Percentiles rank a stretch among this genome's conserved stretches.
These are phyloP conservation scores for Poecilia wingei DNA, from an alignment of 2,797 vertebrate species.

Conservation along the genomic window DNA sequence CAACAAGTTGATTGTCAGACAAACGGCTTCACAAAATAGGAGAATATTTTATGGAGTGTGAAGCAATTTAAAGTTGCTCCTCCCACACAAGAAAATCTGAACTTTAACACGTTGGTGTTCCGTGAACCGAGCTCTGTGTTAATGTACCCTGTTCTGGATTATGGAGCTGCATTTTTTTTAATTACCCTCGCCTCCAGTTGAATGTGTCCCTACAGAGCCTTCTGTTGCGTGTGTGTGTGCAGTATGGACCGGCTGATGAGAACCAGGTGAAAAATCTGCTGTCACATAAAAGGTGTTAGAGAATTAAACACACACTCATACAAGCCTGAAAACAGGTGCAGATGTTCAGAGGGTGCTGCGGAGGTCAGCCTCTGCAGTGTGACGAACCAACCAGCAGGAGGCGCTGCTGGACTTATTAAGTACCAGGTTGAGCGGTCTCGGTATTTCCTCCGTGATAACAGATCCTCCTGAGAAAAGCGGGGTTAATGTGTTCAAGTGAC, in stretches of 20 bases:
- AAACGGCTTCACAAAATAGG: neutral
- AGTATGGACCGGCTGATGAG: slow-evolving; percentile 54
- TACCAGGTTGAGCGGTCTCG: slow-evolving; percentile 3
- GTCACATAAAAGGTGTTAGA: slow-evolving; percentile 63
- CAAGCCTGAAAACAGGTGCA: slow-evolving; percentile 53
- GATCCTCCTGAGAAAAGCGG: slow-evolving; percentile 14
- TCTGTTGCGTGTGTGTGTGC: slow-evolving; percentile 40
- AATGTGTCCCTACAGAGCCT: slow-evolving; percentile 45
- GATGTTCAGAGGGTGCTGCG: slow-evolving; percentile 45
- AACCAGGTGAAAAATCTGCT: slow-evolving; percentile 71
- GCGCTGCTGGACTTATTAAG: slow-evolving; percentile 30
- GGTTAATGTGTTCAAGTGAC: slow-evolving; percentile 36
- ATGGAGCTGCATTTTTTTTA: slow-evolving; percentile 49
- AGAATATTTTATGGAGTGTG: neutral
- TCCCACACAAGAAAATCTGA: slow-evolving; percentile 3
- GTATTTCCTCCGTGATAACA: slow-evolving; percentile 16
- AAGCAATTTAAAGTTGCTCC: slow-evolving; percentile 5
- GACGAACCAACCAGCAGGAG: slow-evolving; percentile 49
- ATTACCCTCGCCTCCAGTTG: slow-evolving; percentile 36
- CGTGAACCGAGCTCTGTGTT: slow-evolving; percentile 35
- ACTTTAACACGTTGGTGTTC: slow-evolving; percentile 28
- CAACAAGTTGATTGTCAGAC: neutral
- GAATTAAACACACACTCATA: slow-evolving; percentile 43
- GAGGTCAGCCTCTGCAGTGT: slow-evolving; percentile 55
- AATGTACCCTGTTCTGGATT: slow-evolving; percentile 55